A percentile compares a stretch with the other conserved stretches of the same genome.
These are phyloP conservation scores for Mya arenaria DNA, from an alignment of 1,140 invertebrate species.

Conservation along the genomic window DNA sequence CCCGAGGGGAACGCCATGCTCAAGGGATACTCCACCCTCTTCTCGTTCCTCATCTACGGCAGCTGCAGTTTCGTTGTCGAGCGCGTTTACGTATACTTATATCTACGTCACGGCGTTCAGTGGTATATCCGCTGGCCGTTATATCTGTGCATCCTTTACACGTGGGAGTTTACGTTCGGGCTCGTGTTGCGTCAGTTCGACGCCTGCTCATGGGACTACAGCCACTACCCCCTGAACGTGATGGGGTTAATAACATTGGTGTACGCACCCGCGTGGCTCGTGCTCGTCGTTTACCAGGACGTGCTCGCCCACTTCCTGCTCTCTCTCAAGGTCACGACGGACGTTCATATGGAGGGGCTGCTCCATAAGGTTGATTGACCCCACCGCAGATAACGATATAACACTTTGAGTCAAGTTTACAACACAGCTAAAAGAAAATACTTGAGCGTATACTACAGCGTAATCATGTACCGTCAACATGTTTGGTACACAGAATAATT, in stretches of 20 bases:
- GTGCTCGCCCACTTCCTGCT: conserved; percentile 66
- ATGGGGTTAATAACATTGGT: conserved; percentile 83
- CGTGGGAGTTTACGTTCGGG: conserved; percentile 81
- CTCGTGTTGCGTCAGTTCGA: conserved; percentile 79
- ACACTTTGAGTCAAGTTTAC: too few species aligned
- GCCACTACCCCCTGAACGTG: conserved; percentile 79
- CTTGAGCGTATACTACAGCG: too few species aligned
- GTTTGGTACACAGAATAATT: too few species aligned
- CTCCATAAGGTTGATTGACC: background rate
- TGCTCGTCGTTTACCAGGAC: conserved; percentile 69
- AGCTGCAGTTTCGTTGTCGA: conserved; percentile 81
- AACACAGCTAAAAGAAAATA: too few species aligned
- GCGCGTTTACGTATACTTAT: conserved; percentile 74
- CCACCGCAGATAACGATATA: too few species aligned
- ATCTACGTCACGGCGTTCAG: conserved; percentile 49
- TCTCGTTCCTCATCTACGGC: conserved; percentile 83
- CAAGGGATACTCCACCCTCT: conserved; percentile 81
- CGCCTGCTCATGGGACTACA: conserved; percentile 84
- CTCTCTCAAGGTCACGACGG: conserved; percentile 55
- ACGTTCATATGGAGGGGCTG: background rate
- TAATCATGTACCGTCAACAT: too few species aligned
- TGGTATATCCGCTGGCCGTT: conserved; percentile 77
- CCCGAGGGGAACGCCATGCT: conserved; percentile 80
- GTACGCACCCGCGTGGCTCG: conserved; percentile 82
- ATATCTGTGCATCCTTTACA: conserved; percentile 81